Evolutionary conservation across 2,113 vertebrate species (phyloP), one percentile per base, ranked within the genome.

Genomic region (Cololabis saira): DNA sequence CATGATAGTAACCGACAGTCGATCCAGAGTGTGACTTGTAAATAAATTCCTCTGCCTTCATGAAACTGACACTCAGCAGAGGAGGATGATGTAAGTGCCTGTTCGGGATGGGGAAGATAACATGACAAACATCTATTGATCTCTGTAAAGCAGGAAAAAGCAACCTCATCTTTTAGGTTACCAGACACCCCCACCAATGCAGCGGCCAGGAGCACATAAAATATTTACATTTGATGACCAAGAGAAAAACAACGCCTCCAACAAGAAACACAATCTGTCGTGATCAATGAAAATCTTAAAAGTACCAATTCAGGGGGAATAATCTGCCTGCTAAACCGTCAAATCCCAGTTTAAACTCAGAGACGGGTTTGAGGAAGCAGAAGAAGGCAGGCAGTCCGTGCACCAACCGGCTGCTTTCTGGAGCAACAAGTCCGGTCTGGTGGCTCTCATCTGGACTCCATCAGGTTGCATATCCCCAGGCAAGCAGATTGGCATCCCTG

Each of bases 361-460:
- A 57, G 47, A 56, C 18, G 14, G 47, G 54, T 50, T 78, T 5
- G 16, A 27, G 27, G 65, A 61, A 63, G 67, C 62, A 5, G 16
- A 27, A 37, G 62, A 61, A 63, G 67, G 66, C n/a, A 45, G 52
- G 52, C 69, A 17, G 61, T 1, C 59, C 2, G 1, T 54, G 52
- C 65, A 62, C 50, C 63, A 19, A 75, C 54, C 3, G 45, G 71
- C 58, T 67, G 64, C 18, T 47, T 73, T 75, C 66, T 71, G 71
- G 42, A 80, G 61, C 43, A 64, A 78, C 50, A 71, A 45, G 83
- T 78, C 82, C 77, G 72, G 80, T 83, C 65, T 80, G 78, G 84
- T 89, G 90, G 70, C 88, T 84, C 76, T 90, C 90, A 92, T 92
- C 89, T 92, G 89, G 90, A 85, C 80, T 75, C 83, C 83, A 90